Evolutionary conservation across 2,888 invertebrate genomes (phyloP), one percentile per base, ranked within the genome.

Genomic region (Plebejus melissa): DNA sequence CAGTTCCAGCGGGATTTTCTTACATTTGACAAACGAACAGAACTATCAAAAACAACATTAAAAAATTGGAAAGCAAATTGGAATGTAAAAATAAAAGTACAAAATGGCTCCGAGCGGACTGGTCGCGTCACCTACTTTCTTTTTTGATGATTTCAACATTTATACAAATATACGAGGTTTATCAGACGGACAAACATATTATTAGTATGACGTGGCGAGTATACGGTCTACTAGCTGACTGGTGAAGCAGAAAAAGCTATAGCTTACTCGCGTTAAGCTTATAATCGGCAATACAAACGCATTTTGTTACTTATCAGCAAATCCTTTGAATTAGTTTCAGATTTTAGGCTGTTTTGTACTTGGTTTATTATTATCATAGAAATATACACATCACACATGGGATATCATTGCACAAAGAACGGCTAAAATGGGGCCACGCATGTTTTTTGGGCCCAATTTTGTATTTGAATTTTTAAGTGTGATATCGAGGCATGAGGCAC

Each of bases 41-140:
- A 65, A 4, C 1, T 28, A 32, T 65, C 28, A 32, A 32, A 32
- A 65, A 32, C 65, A 13, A 65, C 65, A 54, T 71, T 54, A 72
- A 50, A 54, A 71, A 72, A 72, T 50, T 72, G 72, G 72, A 72
- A 72, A 72, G 71, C 71, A 71, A 71, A 71, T 71, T 50, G 71
- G 71, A 71, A 71, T 71, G 72, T 72, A 32, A 50, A 50, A 72
- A 71, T 50, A 71, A 72, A 72, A 72, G 50, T 72, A 54, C 32
- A 13, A 72, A 72, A 50, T 71, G 22, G 41, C 50, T 16, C 72
- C 46, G 41, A 7, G 3, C 72, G 22, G 46, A 50, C 72, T 50
- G 72, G 32, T 50, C 72, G 71, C 71, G 22, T 13, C 5, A 72
- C 72, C 72, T 32, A 72, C 72, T 72, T 72, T 72, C 72, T 72